Evolutionary conservation across 2,888 invertebrate genomes (phyloP), one percentile per base, ranked within the genome.

Genomic region (Dinocampus coccinellae): DNA sequence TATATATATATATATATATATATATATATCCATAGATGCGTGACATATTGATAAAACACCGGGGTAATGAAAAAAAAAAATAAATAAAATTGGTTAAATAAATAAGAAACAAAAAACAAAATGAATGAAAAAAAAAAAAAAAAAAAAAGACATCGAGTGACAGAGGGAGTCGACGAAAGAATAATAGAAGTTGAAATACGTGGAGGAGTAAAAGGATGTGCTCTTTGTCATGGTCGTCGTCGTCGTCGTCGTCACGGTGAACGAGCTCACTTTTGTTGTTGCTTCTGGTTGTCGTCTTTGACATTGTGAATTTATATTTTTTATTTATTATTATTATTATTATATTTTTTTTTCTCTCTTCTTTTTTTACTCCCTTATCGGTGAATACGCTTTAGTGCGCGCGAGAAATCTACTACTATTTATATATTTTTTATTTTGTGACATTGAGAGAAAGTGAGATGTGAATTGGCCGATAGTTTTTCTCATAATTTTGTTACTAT

Each of bases 161-260:
- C 7, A 22, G 47, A 24, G 47, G 52, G 3, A 47, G 16, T 9
- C 1, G 9, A 29, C 22, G 20, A 34, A n/a, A 22, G 13, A 26
- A 42, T 26, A 57, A 55, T 62, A 69, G 61, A 33, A 42, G 29
- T n/a, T n/a, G n/a, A n/a, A 61, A 13, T 36, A 55, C 29, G 62
- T 62, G 63, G 62, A 63, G 69, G 63, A 42, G 61, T 29, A 53
- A 26, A 22, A 33, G 52, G 36, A 47, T 22, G 26, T 29, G 47
- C 47, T 52, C 52, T 29, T 47, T 24, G 34, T 58, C 55, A 47
- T n/a, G 16, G n/a, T 63, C 52, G n/a, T n/a, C n/a, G n/a, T n/a
- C n/a, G n/a, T n/a, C n/a, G n/a, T n/a, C n/a, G 39, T 39, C 39
- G 47, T 47, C 16, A 47, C 47, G 47, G 47, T 47, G 47, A 47